phyloP scores from a whole-genome alignment of 2,888 invertebrate species.

The Spicauda simplicius region DNA sequence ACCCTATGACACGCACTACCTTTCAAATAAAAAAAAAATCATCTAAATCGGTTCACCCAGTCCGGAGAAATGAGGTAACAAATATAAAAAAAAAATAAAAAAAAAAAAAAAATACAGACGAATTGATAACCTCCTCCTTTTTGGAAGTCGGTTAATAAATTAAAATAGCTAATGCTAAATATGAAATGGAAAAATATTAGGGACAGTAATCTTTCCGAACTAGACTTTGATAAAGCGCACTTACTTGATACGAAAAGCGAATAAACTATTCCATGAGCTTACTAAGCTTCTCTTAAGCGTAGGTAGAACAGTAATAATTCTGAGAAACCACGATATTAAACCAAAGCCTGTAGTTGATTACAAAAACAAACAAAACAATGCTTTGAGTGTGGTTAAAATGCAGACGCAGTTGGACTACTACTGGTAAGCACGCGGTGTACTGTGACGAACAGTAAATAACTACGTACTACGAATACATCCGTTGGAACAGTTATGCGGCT shows the following conservation, averaged over 20 bases:
- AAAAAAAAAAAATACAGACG: too few species aligned
- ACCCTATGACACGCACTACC: too few species aligned
- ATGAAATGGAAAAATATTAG: too few species aligned
- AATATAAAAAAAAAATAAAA: too few species aligned
- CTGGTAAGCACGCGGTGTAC: conserved; percentile 64
- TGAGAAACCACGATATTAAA: conserved; percentile 13
- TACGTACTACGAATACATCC: conserved; percentile 52
- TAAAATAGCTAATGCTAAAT: too few species aligned
- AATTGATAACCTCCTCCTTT: too few species aligned
- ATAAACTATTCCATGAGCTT: background rate
- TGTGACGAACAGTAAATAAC: conserved; percentile 68
- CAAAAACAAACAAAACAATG: conserved; percentile 69
- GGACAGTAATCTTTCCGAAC: background rate
- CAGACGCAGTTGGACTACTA: conserved; percentile 57
- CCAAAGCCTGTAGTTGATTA: conserved; percentile 55
- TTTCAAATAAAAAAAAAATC: too few species aligned
- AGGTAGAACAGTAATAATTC: background rate
- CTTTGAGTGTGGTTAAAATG: conserved; percentile 59
- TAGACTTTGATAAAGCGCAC: background rate
- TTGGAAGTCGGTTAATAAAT: too few species aligned
- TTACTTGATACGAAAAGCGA: background rate
- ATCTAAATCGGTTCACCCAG: too few species aligned
- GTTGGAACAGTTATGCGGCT: conserved; percentile 61
- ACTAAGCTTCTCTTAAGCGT: background rate
- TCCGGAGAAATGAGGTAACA: too few species aligned